Evolutionary conservation across 2,797 vertebrate genomes (phyloP).

Genomic region (Xenops minutus): DNA sequence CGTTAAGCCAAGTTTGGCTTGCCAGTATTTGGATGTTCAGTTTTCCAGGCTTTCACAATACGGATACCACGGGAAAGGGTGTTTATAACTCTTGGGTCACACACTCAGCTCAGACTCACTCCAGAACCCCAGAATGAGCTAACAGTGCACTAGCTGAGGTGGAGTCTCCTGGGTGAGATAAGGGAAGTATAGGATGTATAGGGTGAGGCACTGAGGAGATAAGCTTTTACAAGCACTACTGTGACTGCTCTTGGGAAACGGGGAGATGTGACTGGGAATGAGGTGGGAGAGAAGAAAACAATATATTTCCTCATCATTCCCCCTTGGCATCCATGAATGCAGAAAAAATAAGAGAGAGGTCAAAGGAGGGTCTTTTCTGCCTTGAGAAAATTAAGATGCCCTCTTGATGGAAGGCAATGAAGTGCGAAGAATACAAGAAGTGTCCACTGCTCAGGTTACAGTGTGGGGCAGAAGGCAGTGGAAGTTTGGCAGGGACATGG

Average conservation of each 20-base stretch:
- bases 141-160: not conserved
- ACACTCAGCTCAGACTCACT: not conserved
- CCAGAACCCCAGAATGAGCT: not conserved
- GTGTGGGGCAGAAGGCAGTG: not conserved
- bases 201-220: not conserved
- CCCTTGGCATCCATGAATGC: not conserved
- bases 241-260: not conserved
- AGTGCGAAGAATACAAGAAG: not conserved
- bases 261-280: not conserved
- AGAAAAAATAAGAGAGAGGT: not conserved
- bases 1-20: not conserved
- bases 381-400: not conserved
- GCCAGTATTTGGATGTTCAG: not conserved
- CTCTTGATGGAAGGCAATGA: not conserved
- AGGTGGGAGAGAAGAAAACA: not conserved
- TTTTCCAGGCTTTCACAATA: not conserved
- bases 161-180: not conserved
- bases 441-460: not conserved
- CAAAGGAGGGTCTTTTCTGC: not conserved
- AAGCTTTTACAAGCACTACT: not conserved
- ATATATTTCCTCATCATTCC: not conserved
- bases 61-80: not conserved
- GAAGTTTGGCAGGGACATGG: not conserved
- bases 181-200: not conserved
- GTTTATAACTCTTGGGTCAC: not conserved